A percentile compares a stretch with the other conserved stretches of the same genome.
Evolutionary conservation across 1,140 invertebrate species (phyloP).

Genomic region (Carposina sasakii): DNA sequence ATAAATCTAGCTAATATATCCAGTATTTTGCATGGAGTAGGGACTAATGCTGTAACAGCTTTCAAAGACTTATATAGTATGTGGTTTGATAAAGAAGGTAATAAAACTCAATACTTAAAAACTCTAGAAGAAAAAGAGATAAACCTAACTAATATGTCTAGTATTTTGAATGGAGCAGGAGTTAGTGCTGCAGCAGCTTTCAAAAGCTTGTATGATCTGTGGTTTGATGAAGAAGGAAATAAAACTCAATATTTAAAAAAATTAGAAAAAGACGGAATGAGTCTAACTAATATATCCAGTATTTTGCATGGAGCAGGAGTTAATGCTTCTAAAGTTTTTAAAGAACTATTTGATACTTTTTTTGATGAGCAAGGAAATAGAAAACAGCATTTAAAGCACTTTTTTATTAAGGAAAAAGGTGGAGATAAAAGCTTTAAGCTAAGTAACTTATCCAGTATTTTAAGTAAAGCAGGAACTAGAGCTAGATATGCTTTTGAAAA

Average conservation of each 20-base stretch:
- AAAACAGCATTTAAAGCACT: constrained; percentile 19
- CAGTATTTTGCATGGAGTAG: constrained; percentile 27
- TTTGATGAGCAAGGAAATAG: constrained; percentile 26
- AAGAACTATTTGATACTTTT: constrained; percentile 16
- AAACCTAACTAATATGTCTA: constrained; percentile 14
- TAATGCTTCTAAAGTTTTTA: constrained; percentile 29
- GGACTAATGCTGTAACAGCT: constrained; percentile 19
- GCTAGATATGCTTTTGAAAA: constrained; percentile 24
- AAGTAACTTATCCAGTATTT: constrained; percentile 11
- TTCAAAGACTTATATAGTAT: constrained; percentile 26
- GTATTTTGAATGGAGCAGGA: constrained; percentile 13
- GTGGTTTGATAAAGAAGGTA: constrained; percentile 15
- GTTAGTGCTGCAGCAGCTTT: constrained; percentile 24
- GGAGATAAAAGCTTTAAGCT: constrained; percentile 8
- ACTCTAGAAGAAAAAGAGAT: constrained; percentile 15
- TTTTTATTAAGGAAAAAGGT: constrained; percentile 3
- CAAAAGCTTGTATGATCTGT: constrained; percentile 21
- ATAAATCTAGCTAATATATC: constrained; percentile 22
- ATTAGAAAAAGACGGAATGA: constrained; percentile 17
- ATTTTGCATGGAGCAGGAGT: constrained; percentile 33
- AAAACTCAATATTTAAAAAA: constrained; percentile 31
- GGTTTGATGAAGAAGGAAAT: constrained; percentile 21
- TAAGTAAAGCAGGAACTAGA: constrained; percentile 7
- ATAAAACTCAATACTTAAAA: constrained; percentile 17
- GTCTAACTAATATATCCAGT: constrained; percentile 17